Evolutionary conservation across 2,888 invertebrate genomes (phyloP).

Genomic region (Tricholauxania praeusta): DNA sequence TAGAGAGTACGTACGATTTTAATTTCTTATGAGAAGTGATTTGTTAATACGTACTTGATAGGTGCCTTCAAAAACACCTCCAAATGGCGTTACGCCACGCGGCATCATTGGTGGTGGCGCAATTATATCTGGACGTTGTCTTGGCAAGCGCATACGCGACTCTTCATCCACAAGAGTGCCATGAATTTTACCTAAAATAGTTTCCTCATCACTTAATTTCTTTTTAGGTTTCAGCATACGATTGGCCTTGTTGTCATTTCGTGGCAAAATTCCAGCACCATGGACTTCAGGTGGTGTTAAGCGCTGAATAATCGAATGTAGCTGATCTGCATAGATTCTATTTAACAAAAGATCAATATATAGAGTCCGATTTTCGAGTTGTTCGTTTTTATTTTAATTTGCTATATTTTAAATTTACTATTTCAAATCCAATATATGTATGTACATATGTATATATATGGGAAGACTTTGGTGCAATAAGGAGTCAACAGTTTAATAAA

Average conservation of each 20-base stretch:
- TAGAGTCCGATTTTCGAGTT: too few relatives aligned
- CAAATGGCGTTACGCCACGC: constrained; percentile 56
- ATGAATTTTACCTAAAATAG: constrained; percentile 66
- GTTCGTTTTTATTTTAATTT: too few relatives aligned
- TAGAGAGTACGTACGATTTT: background rate
- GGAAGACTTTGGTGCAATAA: too few relatives aligned
- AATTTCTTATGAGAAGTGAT: background rate
- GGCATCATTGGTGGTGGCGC: constrained; percentile 58
- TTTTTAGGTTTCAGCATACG: constrained; percentile 49
- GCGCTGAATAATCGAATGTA: constrained; percentile 65
- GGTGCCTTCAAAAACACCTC: constrained; percentile 65
- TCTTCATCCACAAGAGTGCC: constrained; percentile 63
- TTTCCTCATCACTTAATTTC: constrained; percentile 64
- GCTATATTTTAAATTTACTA: too few relatives aligned
- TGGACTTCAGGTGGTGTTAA: constrained; percentile 56
- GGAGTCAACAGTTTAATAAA: too few relatives aligned
- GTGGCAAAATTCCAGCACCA: constrained; percentile 57
- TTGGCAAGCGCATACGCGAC: constrained; percentile 51
- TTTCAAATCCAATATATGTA: too few relatives aligned
- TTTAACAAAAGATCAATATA: background rate
- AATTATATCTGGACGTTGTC: constrained; percentile 57
- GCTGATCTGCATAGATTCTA: constrained; percentile 65
- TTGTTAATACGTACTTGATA: constrained; percentile 55
- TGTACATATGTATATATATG: too few relatives aligned
- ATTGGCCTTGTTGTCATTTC: constrained; percentile 55